phyloP scores from a whole-genome alignment of 2,797 vertebrate species.

The Brotogeris chrysoptera region DNA sequence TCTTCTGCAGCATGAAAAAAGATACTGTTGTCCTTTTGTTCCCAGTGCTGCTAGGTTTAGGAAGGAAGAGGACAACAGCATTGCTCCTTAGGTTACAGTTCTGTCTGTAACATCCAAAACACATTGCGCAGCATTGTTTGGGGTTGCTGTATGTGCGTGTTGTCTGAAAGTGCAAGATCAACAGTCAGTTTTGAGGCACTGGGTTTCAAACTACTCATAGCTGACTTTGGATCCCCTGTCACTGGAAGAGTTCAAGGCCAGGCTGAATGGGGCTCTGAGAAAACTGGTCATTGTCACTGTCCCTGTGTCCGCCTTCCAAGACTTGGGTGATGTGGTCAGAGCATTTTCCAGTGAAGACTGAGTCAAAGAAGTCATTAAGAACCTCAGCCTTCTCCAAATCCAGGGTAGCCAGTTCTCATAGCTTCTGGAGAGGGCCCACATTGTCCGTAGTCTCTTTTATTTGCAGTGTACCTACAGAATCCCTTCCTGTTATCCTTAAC shows the following conservation, averaged over 20 bases:
- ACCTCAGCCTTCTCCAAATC: no score
- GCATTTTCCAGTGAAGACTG: no score
- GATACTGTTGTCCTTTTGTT: not conserved
- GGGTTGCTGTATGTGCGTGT: not conserved
- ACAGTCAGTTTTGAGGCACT: not conserved
- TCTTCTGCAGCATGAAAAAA: not conserved
- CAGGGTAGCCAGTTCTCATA: no score
- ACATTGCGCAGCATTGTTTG: rapidly evolving
- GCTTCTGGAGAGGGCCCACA: no score
- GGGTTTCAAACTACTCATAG: not conserved
- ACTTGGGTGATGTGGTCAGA: no score
- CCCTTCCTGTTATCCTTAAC: no score
- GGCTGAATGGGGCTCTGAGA: not conserved
- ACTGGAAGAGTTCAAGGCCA: not conserved
- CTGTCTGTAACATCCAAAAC: not conserved
- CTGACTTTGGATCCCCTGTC: not conserved
- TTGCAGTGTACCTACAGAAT: no score
- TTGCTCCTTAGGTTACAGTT: not conserved
- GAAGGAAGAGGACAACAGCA: not conserved
- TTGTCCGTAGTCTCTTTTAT: no score
- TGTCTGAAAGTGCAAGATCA: not conserved
- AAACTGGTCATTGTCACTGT: not conserved
- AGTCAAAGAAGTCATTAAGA: no score
- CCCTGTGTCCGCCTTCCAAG: no score
- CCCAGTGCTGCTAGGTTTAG: not conserved